Percentiles rank a stretch among this genome's conserved stretches.
phyloP scores from a whole-genome alignment of 2,888 invertebrate species.

The Drosophila macrospina region DNA sequence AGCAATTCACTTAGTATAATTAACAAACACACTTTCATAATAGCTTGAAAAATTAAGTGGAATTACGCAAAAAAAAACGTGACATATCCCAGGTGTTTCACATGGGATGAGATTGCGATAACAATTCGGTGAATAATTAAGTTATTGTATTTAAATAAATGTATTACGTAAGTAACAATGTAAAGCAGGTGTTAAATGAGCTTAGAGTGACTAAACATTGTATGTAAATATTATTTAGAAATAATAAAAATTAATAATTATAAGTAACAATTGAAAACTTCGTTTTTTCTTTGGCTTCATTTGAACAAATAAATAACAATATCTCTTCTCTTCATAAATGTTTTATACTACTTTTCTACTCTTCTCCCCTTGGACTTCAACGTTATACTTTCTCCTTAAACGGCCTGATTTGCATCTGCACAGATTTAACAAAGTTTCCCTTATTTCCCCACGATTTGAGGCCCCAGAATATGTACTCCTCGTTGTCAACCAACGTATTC shows the following conservation, averaged over 20 bases:
- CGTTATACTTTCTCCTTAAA: neutral
- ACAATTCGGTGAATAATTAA: conserved; percentile 17
- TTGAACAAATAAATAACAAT: neutral
- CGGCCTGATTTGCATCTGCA: conserved; percentile 27
- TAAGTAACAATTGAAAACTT: neutral
- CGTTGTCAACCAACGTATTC: neutral
- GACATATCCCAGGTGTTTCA: conserved; percentile 18
- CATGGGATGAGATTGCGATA: conserved; percentile 20
- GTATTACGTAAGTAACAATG: neutral
- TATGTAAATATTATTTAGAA: neutral
- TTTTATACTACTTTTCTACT: too few relatives aligned
- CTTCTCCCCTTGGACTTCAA: too few relatives aligned
- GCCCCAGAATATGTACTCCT: conserved; percentile 16
- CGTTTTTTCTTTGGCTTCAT: neutral
- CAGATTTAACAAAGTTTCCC: conserved; percentile 6
- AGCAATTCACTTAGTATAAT: conserved; percentile 2
- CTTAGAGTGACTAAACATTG: neutral
- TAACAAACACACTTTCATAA: neutral
- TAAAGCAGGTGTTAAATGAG: neutral
- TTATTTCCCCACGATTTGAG: conserved; percentile 20
- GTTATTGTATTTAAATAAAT: conserved; percentile 13
- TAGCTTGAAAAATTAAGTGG: conserved; percentile 24
- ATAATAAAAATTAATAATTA: conserved; percentile 31
- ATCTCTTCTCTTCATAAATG: neutral
- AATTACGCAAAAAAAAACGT: conserved; percentile 40